phyloP scores from a whole-genome alignment of 2,797 vertebrate species.

The Sebastiscus albofasciatus region DNA sequence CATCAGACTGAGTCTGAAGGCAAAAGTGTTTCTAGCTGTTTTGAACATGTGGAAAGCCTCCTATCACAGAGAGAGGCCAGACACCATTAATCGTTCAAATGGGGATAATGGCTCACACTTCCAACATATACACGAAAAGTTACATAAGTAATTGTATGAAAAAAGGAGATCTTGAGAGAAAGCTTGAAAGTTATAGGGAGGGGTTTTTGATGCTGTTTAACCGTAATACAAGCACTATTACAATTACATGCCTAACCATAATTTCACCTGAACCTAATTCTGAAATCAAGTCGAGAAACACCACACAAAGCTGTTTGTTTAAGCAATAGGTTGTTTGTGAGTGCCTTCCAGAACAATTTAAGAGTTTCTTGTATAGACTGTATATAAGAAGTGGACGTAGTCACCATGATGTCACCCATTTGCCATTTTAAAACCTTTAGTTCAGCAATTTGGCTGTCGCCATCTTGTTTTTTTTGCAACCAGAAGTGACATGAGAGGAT shows the following conservation, averaged over 20 bases:
- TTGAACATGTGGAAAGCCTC: not conserved
- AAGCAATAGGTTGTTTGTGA: not conserved
- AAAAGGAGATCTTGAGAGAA: not conserved
- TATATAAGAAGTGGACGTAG: too few species aligned
- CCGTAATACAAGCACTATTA: not conserved
- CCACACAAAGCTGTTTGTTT: not conserved
- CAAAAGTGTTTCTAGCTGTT: not conserved
- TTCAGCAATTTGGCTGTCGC: too few species aligned
- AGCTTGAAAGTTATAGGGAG: not conserved
- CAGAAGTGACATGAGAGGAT: too few species aligned
- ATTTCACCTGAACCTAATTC: not conserved
- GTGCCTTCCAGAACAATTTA: not conserved
- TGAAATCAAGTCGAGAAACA: not conserved
- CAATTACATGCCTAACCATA: not conserved
- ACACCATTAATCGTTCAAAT: accelerated
- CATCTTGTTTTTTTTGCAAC: too few species aligned
- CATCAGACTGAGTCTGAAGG: not conserved
- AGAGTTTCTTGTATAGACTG: not conserved
- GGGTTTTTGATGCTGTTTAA: not conserved
- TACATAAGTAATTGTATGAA: not conserved
- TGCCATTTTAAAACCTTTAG: too few species aligned
- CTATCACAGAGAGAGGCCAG: not conserved
- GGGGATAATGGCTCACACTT: not conserved
- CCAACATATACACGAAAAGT: not conserved
- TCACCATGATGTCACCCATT: too few species aligned